Conservation (phyloP, 2,797 vertebrate species). For the Squalus acanthias region DNA sequence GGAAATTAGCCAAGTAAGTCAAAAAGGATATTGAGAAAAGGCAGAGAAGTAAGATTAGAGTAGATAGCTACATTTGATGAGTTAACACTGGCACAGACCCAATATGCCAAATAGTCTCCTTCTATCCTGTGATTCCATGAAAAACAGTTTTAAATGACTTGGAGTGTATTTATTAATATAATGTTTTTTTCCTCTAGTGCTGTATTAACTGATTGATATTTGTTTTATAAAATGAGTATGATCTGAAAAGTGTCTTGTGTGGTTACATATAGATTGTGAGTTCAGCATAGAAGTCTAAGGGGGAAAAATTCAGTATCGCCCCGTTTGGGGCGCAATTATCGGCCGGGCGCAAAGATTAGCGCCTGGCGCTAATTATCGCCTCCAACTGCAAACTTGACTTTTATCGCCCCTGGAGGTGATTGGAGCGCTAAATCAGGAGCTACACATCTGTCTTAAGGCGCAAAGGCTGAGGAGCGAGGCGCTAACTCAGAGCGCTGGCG, state of each 20-base stretch:
- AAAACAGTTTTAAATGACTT: not conserved
- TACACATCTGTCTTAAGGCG: no score
- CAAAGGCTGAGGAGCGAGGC: no score
- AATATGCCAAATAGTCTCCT: not conserved
- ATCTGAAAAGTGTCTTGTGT: not conserved
- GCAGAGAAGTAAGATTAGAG: not conserved
- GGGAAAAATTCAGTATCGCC: no score
- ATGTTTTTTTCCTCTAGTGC: not conserved
- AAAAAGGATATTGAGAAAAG: not conserved
- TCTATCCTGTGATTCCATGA: not conserved
- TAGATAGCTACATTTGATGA: not conserved
- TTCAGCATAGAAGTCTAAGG: not conserved
- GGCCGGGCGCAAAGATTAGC: no score
- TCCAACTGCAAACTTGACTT: no score
- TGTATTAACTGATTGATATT: not conserved
- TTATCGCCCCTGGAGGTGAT: no score
- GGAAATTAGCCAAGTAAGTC: not conserved
- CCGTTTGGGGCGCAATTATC: no score
- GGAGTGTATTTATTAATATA: not conserved
- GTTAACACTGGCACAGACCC: not conserved
- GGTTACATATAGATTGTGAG: not conserved
- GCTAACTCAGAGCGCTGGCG: no score
- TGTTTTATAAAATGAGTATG: not conserved
- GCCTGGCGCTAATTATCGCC: no score
- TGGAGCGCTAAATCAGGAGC: no score